These are phyloP conservation scores for Calosoma granatense DNA, from an alignment of 1,140 invertebrate genomes.

Conservation along the genomic window DNA sequence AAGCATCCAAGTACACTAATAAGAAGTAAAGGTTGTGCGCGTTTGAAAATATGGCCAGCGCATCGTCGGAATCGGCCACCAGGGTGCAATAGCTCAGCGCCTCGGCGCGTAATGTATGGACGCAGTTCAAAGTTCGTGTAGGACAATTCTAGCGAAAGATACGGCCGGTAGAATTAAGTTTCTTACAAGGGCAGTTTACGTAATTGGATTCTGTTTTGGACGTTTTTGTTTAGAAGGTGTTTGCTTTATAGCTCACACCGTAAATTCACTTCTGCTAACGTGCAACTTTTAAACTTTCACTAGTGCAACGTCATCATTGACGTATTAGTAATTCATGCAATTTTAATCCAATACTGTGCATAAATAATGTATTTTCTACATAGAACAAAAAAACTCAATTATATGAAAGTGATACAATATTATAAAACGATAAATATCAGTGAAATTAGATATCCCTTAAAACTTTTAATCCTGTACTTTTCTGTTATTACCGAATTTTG, in stretches of 20 bases:
- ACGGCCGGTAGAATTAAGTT: constrained; percentile 6
- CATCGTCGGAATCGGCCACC: not conserved
- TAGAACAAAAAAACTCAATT: too few species aligned
- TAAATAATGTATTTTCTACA: too few species aligned
- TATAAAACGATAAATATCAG: too few species aligned
- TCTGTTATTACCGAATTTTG: too few species aligned
- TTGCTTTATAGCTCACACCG: not conserved
- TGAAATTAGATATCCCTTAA: too few species aligned
- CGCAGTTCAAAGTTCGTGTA: not conserved
- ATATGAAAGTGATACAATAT: too few species aligned
- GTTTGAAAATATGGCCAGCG: constrained; percentile 1
- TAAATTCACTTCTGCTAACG: not conserved
- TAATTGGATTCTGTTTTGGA: constrained; percentile 5
- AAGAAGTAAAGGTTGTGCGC: constrained; percentile 1
- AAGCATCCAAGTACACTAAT: constrained; percentile 9
- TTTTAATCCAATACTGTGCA: too few species aligned
- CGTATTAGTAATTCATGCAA: too few species aligned
- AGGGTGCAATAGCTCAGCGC: constrained; percentile 6
- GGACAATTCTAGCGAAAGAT: not conserved
- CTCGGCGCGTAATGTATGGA: constrained; percentile 2
- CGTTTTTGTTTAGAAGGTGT: constrained; percentile 2
- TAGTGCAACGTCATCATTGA: too few species aligned
- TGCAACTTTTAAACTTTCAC: not conserved
- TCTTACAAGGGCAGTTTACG: not conserved
- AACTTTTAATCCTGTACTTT: too few species aligned